Evolutionary conservation across 1,140 invertebrate species (phyloP).

Genomic region (Lepidotrigona ventralis): DNA sequence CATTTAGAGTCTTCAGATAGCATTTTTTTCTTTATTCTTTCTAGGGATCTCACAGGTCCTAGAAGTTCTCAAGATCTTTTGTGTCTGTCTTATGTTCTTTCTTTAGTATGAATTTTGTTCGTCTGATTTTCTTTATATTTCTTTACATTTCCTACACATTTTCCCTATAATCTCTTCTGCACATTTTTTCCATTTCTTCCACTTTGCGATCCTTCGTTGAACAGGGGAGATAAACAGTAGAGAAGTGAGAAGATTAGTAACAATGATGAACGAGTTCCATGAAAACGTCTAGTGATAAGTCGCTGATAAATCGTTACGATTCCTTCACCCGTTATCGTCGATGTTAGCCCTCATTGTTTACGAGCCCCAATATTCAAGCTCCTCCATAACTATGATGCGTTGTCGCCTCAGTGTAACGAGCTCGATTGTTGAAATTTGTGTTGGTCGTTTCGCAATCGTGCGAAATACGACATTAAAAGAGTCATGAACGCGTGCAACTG

Average conservation of each 20-base stretch:
- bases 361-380: background rate
- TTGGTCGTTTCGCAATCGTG: slow-evolving; percentile 25
- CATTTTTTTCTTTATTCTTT: too few relatives aligned
- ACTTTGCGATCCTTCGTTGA: background rate
- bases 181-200: background rate
- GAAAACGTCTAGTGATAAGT: slow-evolving; percentile 58
- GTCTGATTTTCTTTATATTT: too few relatives aligned
- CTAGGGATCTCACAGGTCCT: too few relatives aligned
- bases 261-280: slow-evolving; percentile 56
- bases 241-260: slow-evolving; percentile 2
- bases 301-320: slow-evolving; percentile 42
- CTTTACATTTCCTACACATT: too few relatives aligned
- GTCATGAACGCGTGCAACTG: background rate
- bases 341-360: slow-evolving; percentile 42
- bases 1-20: too few relatives aligned
- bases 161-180: background rate
- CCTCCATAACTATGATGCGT: slow-evolving; percentile 27
- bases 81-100: too few relatives aligned
- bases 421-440: slow-evolving; percentile 44
- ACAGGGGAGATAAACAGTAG: slow-evolving; percentile 26
- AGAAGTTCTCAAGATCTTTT: too few relatives aligned
- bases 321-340: slow-evolving; percentile 5
- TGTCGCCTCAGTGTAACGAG: slow-evolving; percentile 45
- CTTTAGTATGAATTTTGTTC: too few relatives aligned
- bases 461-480: background rate